Evolutionary conservation across 2,888 invertebrate genomes (phyloP), one percentile per base, ranked within the genome.

Genomic region (Formica aserva): DNA sequence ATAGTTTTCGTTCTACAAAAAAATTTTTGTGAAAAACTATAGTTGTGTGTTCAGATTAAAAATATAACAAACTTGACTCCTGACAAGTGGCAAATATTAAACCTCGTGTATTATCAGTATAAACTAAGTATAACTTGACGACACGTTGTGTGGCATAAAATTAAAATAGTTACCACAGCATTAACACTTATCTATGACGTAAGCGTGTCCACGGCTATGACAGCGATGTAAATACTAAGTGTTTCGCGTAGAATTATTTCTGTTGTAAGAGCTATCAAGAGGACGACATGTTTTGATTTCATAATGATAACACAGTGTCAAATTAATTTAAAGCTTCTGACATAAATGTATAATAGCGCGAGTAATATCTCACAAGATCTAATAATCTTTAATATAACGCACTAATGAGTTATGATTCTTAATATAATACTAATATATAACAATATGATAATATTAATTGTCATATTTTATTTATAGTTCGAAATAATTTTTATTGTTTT

Each of bases 181-280:
- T 35, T 57, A 72, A 13, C 26, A 38, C 35, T 38, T 72, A 26
- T 18, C 38, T 72, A 18, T 72, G 72, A 60, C 60, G 38, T 13
- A 60, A 60, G 26, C 1, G 18, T 38, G 8, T 32, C n/a, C 15
- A 55, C 5, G 9, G 15, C 55, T 57, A 32, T 35, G 9, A 18
- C 11, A 72, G 22, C 22, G 55, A 52, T 32, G n/a, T 5, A 32
- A 55, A 72, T 72, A 72, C 15, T 18, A 55, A 72, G 15, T n/a
- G 8, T 48, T 69, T 52, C 15, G 32, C 48, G 32, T 32, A 32
- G 71, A 32, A 52, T 71, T 52, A 32, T 18, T 45, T 15, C 32
- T 71, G 32, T 71, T 32, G 52, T 35, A 71, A 71, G 22, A 52
- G 52, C 32, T 32, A 18, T 52, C 32, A 52, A 52, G 8, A 8